These are phyloP conservation scores for Aquatica leii DNA, from an alignment of 2,888 invertebrate species.

Conservation along the genomic window DNA sequence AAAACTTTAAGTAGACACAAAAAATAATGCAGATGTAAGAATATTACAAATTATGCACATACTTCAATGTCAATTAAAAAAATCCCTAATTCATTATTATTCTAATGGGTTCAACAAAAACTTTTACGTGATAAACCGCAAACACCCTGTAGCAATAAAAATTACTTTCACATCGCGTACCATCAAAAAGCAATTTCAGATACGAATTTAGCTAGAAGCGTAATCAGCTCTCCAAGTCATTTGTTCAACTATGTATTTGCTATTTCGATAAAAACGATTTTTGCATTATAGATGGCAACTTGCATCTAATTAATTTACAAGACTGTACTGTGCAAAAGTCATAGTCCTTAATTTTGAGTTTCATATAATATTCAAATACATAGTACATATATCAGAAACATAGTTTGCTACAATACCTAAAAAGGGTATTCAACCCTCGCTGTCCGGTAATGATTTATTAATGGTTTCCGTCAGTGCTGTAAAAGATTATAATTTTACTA, in stretches of 20 bases:
- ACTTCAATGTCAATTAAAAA: no score
- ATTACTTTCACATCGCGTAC: conserved; percentile 7
- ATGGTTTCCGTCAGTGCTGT: conserved; percentile 5
- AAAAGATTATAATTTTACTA: conserved; percentile 13
- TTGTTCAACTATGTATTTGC: conserved; percentile 7
- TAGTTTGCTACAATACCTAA: conserved; percentile 5
- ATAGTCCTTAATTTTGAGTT: background rate
- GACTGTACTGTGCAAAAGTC: background rate
- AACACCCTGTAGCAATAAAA: conserved; percentile 6
- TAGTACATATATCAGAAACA: background rate
- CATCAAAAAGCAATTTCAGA: conserved; percentile 13
- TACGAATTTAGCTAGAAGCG: conserved; percentile 1
- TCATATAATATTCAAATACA: background rate
- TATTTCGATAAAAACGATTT: no score
- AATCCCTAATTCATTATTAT: background rate
- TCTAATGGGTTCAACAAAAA: conserved; percentile 5
- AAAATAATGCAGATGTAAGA: background rate
- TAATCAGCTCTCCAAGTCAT: background rate
- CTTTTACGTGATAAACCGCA: conserved; percentile 6
- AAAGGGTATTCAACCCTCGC: conserved; percentile 9
- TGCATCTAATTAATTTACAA: background rate
- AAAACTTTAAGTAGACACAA: background rate
- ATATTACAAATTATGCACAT: no score
- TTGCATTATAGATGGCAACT: no score
- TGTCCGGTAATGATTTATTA: conserved; percentile 17